Evolutionary conservation across 2,888 invertebrate genomes (phyloP).

Genomic region (Oxycera nigricornis): DNA sequence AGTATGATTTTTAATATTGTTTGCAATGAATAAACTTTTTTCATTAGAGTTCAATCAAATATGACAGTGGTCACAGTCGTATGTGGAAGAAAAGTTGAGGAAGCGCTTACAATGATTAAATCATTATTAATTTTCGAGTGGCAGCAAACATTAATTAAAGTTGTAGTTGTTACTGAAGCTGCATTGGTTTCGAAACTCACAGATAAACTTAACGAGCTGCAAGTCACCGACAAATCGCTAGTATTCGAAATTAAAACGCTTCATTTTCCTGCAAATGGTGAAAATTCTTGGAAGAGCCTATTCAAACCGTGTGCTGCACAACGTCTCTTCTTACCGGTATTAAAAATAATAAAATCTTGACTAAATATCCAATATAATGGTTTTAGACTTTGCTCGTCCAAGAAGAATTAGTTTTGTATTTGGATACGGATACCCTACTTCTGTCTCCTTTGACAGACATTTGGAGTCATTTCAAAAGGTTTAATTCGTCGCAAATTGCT

Average conservation of each 20-base stretch:
- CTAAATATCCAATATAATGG: constrained; percentile 45
- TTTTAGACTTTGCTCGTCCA: constrained; percentile 78
- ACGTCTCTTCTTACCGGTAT: constrained; percentile 90
- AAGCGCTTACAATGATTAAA: neutral
- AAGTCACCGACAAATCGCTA: neutral
- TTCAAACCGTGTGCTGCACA: constrained; percentile 96
- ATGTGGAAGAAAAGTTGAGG: neutral
- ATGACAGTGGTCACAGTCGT: neutral
- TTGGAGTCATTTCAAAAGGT: constrained; percentile 81
- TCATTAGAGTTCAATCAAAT: too few species aligned
- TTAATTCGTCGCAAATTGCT: constrained; percentile 87
- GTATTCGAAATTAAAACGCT: constrained; percentile 70
- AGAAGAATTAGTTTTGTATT: constrained; percentile 86
- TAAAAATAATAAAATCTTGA: constrained; percentile 53
- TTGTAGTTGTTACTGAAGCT: neutral
- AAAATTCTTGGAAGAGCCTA: constrained; percentile 82
- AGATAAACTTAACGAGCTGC: neutral
- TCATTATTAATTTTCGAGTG: neutral
- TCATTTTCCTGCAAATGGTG: constrained; percentile 77
- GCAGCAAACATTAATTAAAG: neutral
- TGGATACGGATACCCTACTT: constrained; percentile 92
- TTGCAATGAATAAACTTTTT: too few species aligned
- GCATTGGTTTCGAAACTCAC: neutral
- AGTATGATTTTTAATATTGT: too few species aligned
- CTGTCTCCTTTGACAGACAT: constrained; percentile 81